Evolutionary conservation across 2,113 vertebrate genomes (phyloP), one percentile per base, ranked within the genome.

Genomic region (Gavia stellata): DNA sequence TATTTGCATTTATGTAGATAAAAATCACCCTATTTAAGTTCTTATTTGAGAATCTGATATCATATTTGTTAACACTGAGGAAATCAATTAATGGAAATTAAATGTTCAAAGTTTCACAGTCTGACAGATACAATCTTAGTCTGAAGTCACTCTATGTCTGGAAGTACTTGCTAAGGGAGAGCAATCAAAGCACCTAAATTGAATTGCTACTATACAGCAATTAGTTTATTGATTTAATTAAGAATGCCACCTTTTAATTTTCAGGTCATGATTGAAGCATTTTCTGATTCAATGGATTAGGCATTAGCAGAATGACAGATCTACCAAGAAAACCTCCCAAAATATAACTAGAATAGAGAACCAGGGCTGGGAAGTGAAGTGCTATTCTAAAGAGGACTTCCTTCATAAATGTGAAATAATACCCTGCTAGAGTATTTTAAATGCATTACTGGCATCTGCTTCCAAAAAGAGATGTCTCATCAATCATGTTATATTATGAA

Each of bases 161-260:
- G 98, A 98, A 97, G 97, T 98, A 98, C 98, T 98, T 97, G 98
- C 98, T 98, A 98, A 98, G 98, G 97, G 97, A 98, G 97, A 98
- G 97, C 98, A 98, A 98, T 98, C 98, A 98, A 98, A 98, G 98
- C 97, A 98, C 98, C 98, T 98, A 98, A 99, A 99, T 99, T 99
- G 98, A 99, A 99, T 99, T 99, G 98, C 98, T 99, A 98, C 99
- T 99, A 97, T 97, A 98, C 97, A 98, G 98, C 99, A 99, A 99
- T 99, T 99, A 99, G 99, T 99, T 99, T 99, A 99, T 99, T 99
- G 99, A 99, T 99, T 99, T 99, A 99, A 99, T 99, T 99, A 99
- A 99, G 98, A 98, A 98, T 98, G 96, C 97, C 96, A 98, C 98
- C 98, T 99, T 99, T 99, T 99, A 99, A 99, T 99, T 99, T 99